These are phyloP conservation scores for Calosoma granatense DNA, from an alignment of 1,140 invertebrate species.

Conservation along the genomic window DNA sequence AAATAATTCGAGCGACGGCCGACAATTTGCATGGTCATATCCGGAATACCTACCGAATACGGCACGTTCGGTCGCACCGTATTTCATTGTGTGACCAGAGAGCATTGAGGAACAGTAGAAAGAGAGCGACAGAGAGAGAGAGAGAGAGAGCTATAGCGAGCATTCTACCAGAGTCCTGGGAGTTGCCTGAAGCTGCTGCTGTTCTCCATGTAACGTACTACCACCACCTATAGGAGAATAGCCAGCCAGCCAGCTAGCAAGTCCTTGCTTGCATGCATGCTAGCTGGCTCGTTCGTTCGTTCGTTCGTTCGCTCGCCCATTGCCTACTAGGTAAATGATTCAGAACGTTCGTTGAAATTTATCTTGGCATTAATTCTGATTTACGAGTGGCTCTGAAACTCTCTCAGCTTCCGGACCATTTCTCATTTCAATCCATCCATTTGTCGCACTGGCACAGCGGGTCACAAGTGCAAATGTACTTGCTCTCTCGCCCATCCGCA, in stretches of 20 bases:
- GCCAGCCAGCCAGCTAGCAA: too few relatives aligned
- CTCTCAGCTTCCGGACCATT: conserved; percentile 23
- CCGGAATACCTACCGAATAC: background rate
- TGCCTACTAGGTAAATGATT: conserved; percentile 22
- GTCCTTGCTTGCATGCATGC: too few relatives aligned
- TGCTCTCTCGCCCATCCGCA: background rate
- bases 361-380: conserved; percentile 27
- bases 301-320: too few relatives aligned
- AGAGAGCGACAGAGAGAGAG: too few relatives aligned
- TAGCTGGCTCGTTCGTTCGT: too few relatives aligned
- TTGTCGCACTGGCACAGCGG: conserved; percentile 20
- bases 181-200: too few relatives aligned
- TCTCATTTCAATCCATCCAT: conserved; percentile 25
- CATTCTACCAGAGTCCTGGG: too few relatives aligned
- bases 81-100: too few relatives aligned
- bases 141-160: too few relatives aligned
- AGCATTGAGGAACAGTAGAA: too few relatives aligned
- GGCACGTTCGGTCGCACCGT: background rate
- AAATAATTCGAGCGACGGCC: background rate
- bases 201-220: too few relatives aligned
- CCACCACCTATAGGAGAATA: too few relatives aligned
- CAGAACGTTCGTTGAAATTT: conserved; percentile 24
- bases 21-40: background rate
- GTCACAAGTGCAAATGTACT: background rate
- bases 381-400: conserved; percentile 24